Percentiles rank a stretch among this genome's conserved stretches.
phyloP scores from a whole-genome alignment of 2,888 invertebrate genomes.

The Balanococcus diminutus region DNA sequence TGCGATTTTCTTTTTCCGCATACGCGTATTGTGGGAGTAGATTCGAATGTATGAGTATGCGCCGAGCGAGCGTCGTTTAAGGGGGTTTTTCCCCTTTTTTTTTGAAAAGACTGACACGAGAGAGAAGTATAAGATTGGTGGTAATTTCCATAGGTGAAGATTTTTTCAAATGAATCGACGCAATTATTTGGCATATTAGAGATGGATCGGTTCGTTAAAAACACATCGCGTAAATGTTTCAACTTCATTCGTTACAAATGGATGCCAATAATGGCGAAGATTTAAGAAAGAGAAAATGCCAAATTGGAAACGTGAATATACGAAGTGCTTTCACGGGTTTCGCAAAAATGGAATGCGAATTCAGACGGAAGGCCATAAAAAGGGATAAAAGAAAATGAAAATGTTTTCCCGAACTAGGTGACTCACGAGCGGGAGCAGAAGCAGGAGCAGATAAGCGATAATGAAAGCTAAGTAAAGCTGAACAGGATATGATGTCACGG shows the following conservation, averaged over 20 bases:
- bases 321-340: slow-evolving; percentile 32
- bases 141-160: slow-evolving; percentile 7
- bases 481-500: slow-evolving; percentile 53
- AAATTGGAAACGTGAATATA: slow-evolving; percentile 40
- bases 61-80: not conserved
- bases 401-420: slow-evolving; percentile 49
- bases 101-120: not conserved
- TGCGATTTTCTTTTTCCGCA: not conserved
- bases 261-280: slow-evolving; percentile 40
- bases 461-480: slow-evolving; percentile 52
- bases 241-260: slow-evolving; percentile 35
- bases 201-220: slow-evolving; percentile 33
- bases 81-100: not conserved
- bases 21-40: not conserved
- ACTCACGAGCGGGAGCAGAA: slow-evolving; percentile 46
- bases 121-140: not conserved
- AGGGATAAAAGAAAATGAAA: slow-evolving; percentile 51
- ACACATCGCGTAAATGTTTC: slow-evolving; percentile 35
- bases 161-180: slow-evolving; percentile 22
- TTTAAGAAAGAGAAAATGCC: slow-evolving; percentile 37
- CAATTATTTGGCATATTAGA: slow-evolving; percentile 34
- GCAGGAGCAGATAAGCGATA: slow-evolving; percentile 50
- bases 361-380: slow-evolving; percentile 35
- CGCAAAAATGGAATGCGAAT: slow-evolving; percentile 28
- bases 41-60: not conserved